Base-by-base conservation (phyloP, 2,113 vertebrate genomes). In the Serilophus lunatus region DNA sequence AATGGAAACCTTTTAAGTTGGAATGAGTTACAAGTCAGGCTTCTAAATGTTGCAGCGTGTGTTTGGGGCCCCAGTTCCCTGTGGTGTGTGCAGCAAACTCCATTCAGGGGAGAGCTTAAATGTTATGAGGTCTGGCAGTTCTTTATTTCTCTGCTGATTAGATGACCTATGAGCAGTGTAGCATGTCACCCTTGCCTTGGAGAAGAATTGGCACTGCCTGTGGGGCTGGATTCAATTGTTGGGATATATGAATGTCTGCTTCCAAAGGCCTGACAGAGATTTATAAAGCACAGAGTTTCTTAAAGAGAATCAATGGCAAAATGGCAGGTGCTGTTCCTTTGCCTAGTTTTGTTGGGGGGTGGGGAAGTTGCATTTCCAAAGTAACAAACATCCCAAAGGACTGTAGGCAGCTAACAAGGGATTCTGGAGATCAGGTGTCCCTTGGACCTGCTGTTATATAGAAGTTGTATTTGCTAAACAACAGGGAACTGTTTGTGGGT, bases 91-190 rank as follows among this genome's bases (percentile, higher is more conserved):
- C 69, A 74, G 90, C 71, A 25, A 35, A 20, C 69, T 91, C 63
- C 63, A 28, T 82, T 89, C 86, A 42, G 14, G 70, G 54, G 57
- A 60, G 45, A 88, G 69, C 76, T 96, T 84, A 83, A 82, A 84
- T 82, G 92, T 86, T 94, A 96, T 93, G 88, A 95, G 84, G 45
- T 76, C 90, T 96, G 96, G 83, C 92, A 96, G 89, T 91, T 97
- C 94, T 95, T 97, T 92, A 92, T 94, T 95, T 94, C 89, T 47
- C 40, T 53, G 64, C 91, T 97, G 95, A 96, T 96, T 86, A 93
- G 92, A 88, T 95, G 95, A 94, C 88, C 95, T 79, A 80, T 69
- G 90, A 96, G 93, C 84, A 86, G 65, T 70, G 75, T 9, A 90
- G 90, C 79, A 45, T 77, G 84, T 94, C 84, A 88, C 69, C 83